These are phyloP conservation scores for Agonopterix alstromeriana DNA, from an alignment of 2,888 invertebrate species.

Conservation along the genomic window DNA sequence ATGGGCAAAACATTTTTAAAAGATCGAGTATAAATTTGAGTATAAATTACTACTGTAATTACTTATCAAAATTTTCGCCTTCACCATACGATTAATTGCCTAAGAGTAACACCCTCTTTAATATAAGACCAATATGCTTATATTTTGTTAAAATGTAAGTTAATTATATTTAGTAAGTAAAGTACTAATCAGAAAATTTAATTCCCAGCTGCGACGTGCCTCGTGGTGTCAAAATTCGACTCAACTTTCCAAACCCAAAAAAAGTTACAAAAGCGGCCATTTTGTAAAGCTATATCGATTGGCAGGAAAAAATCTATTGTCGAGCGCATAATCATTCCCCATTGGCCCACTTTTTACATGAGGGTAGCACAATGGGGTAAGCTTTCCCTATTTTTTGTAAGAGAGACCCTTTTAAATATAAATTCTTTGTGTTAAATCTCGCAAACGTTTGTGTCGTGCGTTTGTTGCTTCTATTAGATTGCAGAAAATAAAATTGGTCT, in stretches of 20 bases:
- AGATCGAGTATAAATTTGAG: no score
- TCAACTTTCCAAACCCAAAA: conserved; percentile 6
- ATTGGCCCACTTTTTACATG: conserved; percentile 71
- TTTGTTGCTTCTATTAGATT: conserved; percentile 4
- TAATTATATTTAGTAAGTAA: no score
- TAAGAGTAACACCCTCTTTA: no score
- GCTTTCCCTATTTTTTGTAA: conserved; percentile 63
- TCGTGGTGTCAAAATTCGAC: neutral
- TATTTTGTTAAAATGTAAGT: no score
- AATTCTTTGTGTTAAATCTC: conserved; percentile 40
- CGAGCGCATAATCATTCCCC: conserved; percentile 44
- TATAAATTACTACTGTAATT: no score
- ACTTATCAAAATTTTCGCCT: no score
- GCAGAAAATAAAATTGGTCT: no score
- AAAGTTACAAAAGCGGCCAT: conserved; percentile 48
- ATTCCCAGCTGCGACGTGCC: neutral
- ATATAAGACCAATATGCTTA: no score
- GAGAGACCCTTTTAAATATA: conserved; percentile 48
- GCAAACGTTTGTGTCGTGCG: conserved; percentile 22
- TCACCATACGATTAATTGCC: no score
- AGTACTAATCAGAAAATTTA: no score
- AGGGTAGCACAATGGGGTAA: conserved; percentile 58
- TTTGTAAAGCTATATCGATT: conserved; percentile 67
- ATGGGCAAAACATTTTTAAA: no score
- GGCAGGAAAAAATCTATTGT: conserved; percentile 70